A percentile compares a stretch with the other conserved stretches of the same genome.
Evolutionary conservation across 1,140 invertebrate genomes (phyloP).

Genomic region (Drosophila truncata): DNA sequence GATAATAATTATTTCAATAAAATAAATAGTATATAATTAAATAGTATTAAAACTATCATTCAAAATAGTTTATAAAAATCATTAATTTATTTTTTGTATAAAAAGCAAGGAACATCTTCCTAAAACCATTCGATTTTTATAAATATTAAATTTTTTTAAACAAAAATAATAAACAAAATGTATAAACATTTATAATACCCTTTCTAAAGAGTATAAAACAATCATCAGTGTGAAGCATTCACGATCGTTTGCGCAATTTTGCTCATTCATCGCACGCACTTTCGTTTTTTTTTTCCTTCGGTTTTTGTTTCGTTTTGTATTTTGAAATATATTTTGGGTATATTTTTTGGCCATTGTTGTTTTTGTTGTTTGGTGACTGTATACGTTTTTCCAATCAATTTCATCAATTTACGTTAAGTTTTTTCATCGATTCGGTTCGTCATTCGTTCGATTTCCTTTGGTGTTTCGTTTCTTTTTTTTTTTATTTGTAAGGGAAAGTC

Average conservation of each 20-base stretch:
- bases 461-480: conserved; percentile 9
- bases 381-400: conserved; percentile 77
- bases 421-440: conserved; percentile 42
- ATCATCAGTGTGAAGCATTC: conserved; percentile 47
- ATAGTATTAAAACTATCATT: too few relatives aligned
- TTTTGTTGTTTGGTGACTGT: background rate
- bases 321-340: conserved; percentile 69
- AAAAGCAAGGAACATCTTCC: too few relatives aligned
- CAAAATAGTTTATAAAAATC: too few relatives aligned
- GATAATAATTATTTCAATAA: background rate
- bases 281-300: conserved; percentile 60
- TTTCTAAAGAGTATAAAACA: conserved; percentile 37
- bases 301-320: conserved; percentile 46
- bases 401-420: conserved; percentile 68
- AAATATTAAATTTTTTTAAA: too few relatives aligned
- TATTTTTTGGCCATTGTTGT: conserved; percentile 39
- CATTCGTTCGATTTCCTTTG: conserved; percentile 24
- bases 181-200: background rate
- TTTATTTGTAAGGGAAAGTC: conserved; percentile 40
- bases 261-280: conserved; percentile 77
- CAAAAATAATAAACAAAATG: background rate
- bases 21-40: background rate
- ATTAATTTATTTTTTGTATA: too few relatives aligned
- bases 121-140: too few relatives aligned
- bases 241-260: conserved; percentile 79